Conservation (phyloP, 2,797 vertebrate species). For the Tapera naevia region DNA sequence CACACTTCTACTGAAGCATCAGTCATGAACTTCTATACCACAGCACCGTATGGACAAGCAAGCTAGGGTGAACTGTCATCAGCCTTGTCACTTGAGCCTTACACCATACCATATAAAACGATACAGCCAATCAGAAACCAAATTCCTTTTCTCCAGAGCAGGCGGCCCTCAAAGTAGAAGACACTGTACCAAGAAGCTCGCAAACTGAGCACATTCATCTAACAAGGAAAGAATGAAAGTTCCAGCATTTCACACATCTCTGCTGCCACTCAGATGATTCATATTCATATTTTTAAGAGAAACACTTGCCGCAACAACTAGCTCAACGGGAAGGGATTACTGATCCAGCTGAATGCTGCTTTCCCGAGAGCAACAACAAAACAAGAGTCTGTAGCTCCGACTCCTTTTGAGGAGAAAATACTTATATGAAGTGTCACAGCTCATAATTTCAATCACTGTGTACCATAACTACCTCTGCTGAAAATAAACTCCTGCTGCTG, state of each 20-base stretch:
- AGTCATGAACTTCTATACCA: not conserved
- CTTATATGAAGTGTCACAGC: not conserved
- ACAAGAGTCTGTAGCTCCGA: not conserved
- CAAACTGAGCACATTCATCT: not conserved
- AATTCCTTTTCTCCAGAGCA: not conserved
- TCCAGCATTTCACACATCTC: not conserved
- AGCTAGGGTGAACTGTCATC: not conserved
- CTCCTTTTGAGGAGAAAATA: not conserved
- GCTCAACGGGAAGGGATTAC: not conserved
- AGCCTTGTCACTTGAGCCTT: not conserved
- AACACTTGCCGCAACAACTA: not conserved
- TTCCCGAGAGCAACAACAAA: not conserved
- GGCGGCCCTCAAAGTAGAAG: not conserved
- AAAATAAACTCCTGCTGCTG: not conserved
- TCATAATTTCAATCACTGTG: not conserved
- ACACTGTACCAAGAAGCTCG: not conserved
- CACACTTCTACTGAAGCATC: not conserved
- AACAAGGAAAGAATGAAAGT: not conserved
- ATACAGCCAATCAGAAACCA: not conserved
- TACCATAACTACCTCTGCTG: not conserved
- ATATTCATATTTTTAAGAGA: not conserved
- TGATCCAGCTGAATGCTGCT: not conserved
- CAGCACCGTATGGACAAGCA: not conserved
- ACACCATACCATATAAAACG: fast-evolving
- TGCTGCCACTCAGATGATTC: not conserved